Percentiles rank a stretch among this genome's conserved stretches.
These are phyloP conservation scores for Tachystola acroxantha DNA, from an alignment of 2,888 invertebrate species.

Conservation along the genomic window DNA sequence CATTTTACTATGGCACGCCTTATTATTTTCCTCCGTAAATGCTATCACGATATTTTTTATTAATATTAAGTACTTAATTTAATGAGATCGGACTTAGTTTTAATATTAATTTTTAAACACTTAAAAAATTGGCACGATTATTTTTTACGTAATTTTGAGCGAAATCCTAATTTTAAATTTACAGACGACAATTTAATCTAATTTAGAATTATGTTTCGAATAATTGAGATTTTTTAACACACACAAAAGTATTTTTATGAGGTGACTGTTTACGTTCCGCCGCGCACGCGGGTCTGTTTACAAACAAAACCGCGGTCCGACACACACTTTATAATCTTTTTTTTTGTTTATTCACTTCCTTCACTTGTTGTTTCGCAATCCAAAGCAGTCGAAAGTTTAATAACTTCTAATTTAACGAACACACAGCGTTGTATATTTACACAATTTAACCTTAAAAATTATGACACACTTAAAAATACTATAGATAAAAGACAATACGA, in stretches of 20 bases:
- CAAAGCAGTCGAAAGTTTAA: slow-evolving; percentile 1
- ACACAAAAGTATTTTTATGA: slow-evolving; percentile 27
- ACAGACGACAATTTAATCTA: slow-evolving; percentile 19
- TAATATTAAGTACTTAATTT: background rate
- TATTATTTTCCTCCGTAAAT: slow-evolving; percentile 5
- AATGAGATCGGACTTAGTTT: background rate
- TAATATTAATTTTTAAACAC: background rate
- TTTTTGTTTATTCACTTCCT: slow-evolving; percentile 14
- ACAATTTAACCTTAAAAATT: background rate
- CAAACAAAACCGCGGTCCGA: slow-evolving; percentile 56
- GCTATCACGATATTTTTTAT: slow-evolving; percentile 3
- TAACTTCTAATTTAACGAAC: background rate
- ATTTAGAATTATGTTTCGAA: slow-evolving; percentile 22
- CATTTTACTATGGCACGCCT: background rate
- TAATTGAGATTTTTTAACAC: slow-evolving; percentile 18
- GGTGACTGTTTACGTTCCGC: slow-evolving; percentile 40
- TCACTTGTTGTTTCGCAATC: slow-evolving; percentile 4
- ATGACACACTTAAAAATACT: slow-evolving; percentile 20
- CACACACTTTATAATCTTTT: slow-evolving; percentile 30
- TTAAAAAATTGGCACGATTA: slow-evolving; percentile 35
- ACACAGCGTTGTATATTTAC: background rate
- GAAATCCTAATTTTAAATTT: slow-evolving; percentile 18
- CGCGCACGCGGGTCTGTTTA: slow-evolving; percentile 70
- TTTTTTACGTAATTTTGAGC: slow-evolving; percentile 32
- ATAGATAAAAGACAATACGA: slow-evolving; percentile 50